Conservation (phyloP, 2,888 invertebrate species). For the Conchocele bisecta region DNA sequence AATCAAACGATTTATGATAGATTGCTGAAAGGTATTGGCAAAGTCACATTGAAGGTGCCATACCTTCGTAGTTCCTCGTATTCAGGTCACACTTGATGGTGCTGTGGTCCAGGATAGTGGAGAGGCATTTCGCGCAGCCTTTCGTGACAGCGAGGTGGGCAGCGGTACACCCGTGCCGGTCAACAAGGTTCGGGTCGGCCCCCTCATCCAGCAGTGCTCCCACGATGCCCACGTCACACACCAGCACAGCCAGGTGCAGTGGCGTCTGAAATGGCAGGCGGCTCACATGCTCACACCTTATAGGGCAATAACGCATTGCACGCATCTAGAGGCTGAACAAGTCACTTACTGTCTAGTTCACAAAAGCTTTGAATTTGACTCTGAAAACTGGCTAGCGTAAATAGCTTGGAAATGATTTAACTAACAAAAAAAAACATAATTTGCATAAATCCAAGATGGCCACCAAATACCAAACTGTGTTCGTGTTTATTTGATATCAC, state of each 20-base stretch:
- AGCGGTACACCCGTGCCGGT: slow-evolving; percentile 66
- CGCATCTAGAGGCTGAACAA: background rate
- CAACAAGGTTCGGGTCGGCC: slow-evolving; percentile 67
- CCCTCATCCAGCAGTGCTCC: slow-evolving; percentile 60
- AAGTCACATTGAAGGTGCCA: too few species aligned
- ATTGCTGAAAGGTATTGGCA: too few species aligned
- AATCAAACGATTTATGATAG: too few species aligned
- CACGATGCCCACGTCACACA: slow-evolving; percentile 64
- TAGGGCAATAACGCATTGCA: background rate
- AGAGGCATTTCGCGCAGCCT: slow-evolving; percentile 55
- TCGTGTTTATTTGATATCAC: too few species aligned
- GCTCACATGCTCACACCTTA: background rate
- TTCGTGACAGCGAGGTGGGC: slow-evolving; percentile 70
- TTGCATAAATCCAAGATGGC: too few species aligned
- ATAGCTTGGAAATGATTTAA: too few species aligned
- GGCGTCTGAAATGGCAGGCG: slow-evolving; percentile 65
- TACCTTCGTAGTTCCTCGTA: slow-evolving; percentile 68
- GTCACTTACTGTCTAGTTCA: too few species aligned
- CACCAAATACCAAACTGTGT: too few species aligned
- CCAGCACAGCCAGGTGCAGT: slow-evolving; percentile 71
- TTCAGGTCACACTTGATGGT: slow-evolving; percentile 59
- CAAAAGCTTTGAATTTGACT: too few species aligned
- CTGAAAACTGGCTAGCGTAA: too few species aligned
- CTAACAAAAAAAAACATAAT: too few species aligned
- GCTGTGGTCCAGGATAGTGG: slow-evolving; percentile 56